These are phyloP conservation scores for Myotis brandtii DNA, from an alignment of 2,113 vertebrate genomes.

Conservation along the genomic window DNA sequence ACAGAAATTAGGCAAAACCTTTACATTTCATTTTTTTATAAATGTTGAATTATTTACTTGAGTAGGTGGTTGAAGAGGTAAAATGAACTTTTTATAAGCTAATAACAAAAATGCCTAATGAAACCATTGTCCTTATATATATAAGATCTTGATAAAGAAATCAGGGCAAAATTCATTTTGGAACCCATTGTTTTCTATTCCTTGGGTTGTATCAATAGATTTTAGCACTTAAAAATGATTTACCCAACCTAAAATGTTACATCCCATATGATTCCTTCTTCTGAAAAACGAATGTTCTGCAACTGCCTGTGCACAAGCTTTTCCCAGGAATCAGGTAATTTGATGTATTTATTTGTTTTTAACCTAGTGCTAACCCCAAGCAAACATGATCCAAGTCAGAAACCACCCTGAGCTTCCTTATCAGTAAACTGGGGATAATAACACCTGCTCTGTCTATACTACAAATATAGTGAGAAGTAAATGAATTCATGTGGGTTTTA, in stretches of 20 bases:
- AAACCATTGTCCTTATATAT: neutral
- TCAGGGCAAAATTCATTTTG: neutral
- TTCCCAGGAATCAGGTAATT: neutral
- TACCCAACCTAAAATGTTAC: neutral
- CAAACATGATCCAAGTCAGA: neutral
- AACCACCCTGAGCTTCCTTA: neutral
- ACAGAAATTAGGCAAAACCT: neutral
- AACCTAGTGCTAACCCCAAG: neutral
- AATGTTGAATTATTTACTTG: neutral
- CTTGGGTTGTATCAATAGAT: neutral
- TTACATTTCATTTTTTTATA: neutral
- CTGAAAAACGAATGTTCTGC: neutral
- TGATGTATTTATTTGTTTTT: neutral
- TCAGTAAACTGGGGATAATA: neutral
- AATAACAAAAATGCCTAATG: neutral
- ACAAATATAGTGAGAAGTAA: neutral
- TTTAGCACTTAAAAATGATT: neutral
- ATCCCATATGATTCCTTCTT: neutral
- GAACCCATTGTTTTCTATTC: neutral
- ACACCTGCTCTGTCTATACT: neutral
- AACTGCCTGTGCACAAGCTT: neutral
- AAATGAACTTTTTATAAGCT: constrained; percentile 13
- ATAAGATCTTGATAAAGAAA: neutral
- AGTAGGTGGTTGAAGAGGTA: neutral
- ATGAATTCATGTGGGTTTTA: neutral